Percentiles rank a stretch among this genome's conserved stretches.
Conservation (phyloP, 2,888 invertebrate species). For the Brenthis hecate region DNA sequence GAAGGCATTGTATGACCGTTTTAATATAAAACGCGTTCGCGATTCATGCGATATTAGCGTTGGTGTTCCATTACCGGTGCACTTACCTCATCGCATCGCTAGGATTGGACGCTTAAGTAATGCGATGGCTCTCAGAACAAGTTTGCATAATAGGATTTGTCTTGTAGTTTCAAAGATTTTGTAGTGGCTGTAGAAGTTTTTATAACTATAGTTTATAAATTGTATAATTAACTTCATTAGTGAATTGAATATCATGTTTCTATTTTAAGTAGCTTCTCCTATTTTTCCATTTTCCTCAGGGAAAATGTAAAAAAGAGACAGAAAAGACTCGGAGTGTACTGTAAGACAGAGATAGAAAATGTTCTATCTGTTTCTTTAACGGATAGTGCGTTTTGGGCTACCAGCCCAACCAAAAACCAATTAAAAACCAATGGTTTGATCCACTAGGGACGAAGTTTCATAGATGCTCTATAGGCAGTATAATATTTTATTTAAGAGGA, state of each 20-base stretch:
- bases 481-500: too few relatives aligned
- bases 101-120: conserved; percentile 56
- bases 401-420: too few relatives aligned
- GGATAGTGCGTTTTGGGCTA: too few relatives aligned
- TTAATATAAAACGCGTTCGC: conserved; percentile 66
- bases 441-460: too few relatives aligned
- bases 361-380: too few relatives aligned
- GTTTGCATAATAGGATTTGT: conserved; percentile 44
- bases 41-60: conserved; percentile 64
- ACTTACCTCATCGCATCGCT: conserved; percentile 60
- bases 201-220: conserved; percentile 1
- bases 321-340: too few relatives aligned
- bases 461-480: too few relatives aligned
- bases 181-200: conserved; percentile 23
- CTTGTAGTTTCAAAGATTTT: conserved; percentile 29
- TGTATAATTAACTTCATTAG: not conserved
- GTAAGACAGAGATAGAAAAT: too few relatives aligned
- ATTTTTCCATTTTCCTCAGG: too few relatives aligned
- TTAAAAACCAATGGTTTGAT: too few relatives aligned
- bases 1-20: conserved; percentile 55
- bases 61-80: conserved; percentile 49
- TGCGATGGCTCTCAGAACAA: conserved; percentile 40
- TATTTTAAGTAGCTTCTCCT: not conserved
- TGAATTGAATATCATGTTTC: not conserved
- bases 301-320: too few relatives aligned